A percentile compares a stretch with the other conserved stretches of the same genome.
Conservation (phyloP, 1,140 invertebrate genomes). For the Aphidius gifuensis region DNA sequence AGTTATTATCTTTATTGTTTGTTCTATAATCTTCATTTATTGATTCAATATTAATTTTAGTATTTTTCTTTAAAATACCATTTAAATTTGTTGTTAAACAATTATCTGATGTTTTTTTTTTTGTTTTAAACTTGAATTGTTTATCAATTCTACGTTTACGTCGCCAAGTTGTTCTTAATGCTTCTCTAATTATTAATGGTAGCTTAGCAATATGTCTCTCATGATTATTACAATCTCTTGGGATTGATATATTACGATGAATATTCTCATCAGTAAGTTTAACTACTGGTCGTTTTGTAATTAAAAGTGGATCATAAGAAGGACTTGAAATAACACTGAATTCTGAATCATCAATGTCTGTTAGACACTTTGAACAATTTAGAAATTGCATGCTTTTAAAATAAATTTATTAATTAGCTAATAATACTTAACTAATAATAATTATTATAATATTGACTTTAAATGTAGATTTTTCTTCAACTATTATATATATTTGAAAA, state of each 20-base stretch:
- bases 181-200: constrained; percentile 17
- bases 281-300: constrained; percentile 38
- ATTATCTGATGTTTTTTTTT: constrained; percentile 19
- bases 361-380: constrained; percentile 44
- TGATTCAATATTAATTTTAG: neutral
- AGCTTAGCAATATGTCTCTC: constrained; percentile 12
- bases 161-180: constrained; percentile 26
- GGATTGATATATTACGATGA: constrained; percentile 28
- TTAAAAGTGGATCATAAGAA: constrained; percentile 35
- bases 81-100: neutral
- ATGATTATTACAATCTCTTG: constrained; percentile 9
- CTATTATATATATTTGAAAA: neutral
- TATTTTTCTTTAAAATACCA: neutral
- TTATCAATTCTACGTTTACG: constrained; percentile 25
- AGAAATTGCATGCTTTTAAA: constrained; percentile 43
- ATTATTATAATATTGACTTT: neutral
- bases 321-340: constrained; percentile 35
- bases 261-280: constrained; percentile 22
- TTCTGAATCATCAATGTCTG: constrained; percentile 19
- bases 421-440: neutral
- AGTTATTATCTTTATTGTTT: constrained; percentile 28
- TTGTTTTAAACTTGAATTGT: constrained; percentile 27
- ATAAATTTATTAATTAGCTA: constrained; percentile 3
- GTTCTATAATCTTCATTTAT: neutral
- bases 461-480: neutral